Conservation (phyloP, 1,140 invertebrate genomes). For the Palaemon carinicauda region DNA sequence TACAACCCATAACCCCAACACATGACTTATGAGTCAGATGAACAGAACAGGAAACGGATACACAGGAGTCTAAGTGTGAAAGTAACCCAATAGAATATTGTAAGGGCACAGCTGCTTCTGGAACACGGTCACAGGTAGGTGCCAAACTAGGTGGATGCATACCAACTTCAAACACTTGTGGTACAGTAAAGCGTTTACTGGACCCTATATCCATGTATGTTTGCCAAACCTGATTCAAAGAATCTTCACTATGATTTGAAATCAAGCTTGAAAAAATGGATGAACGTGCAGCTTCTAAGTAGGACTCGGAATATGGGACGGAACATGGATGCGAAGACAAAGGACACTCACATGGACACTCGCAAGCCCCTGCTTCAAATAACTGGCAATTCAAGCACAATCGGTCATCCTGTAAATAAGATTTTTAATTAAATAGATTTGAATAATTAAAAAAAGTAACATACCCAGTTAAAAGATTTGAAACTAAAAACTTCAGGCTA, state of each 20-base stretch:
- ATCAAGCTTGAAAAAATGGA: not conserved
- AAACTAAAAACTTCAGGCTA: too few relatives aligned
- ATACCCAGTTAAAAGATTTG: too few relatives aligned
- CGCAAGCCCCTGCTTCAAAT: constrained; percentile 94
- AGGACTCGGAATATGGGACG: not conserved
- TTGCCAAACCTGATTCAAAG: constrained; percentile 13
- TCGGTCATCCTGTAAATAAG: constrained; percentile 74
- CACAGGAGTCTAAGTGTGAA: constrained; percentile 50
- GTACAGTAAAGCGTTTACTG: not conserved
- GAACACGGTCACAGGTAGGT: constrained; percentile 43
- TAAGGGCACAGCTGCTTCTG: constrained; percentile 33
- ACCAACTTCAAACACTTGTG: constrained; percentile 11
- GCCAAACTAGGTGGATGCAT: constrained; percentile 27
- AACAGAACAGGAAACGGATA: constrained; percentile 22
- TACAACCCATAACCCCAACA: constrained; percentile 85
- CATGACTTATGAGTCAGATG: constrained; percentile 66
- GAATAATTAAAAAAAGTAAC: not conserved
- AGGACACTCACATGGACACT: constrained; percentile 93
- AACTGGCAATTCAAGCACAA: constrained; percentile 90
- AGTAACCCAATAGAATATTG: constrained; percentile 55
- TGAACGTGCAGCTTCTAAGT: not conserved
- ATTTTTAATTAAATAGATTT: not conserved
- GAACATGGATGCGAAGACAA: constrained; percentile 74
- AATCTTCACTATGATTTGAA: constrained; percentile 3
- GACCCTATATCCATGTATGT: constrained; percentile 21